Evolutionary conservation across 2,113 vertebrate genomes (phyloP).

Genomic region (Charadrius vociferus): DNA sequence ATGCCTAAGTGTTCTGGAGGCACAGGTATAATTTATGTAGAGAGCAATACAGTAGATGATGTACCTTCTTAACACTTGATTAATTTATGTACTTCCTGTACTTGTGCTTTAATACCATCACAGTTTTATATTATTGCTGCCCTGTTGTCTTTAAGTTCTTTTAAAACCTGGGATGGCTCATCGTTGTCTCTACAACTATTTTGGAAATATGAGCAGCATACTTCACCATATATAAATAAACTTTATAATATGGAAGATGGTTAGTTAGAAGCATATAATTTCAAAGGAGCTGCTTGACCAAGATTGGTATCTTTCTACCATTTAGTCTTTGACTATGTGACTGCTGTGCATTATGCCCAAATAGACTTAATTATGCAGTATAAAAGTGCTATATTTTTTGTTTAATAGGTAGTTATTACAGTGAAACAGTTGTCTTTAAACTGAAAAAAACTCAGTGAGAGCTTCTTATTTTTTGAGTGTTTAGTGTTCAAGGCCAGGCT

Average conservation of each 20-base stretch:
- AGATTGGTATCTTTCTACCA: conserved; percentile 14
- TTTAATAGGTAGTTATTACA: conserved; percentile 4
- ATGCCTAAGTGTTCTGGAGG: not conserved
- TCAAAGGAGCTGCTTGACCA: conserved; percentile 40
- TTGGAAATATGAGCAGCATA: not conserved
- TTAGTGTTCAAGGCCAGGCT: too few relatives aligned
- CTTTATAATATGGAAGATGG: not conserved
- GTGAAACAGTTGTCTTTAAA: not conserved
- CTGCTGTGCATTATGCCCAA: conserved; percentile 1
- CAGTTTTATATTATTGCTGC: not conserved
- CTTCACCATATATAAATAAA: not conserved
- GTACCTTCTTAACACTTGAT: not conserved
- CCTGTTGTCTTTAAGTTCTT: not conserved
- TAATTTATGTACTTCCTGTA: not conserved
- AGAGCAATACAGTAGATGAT: not conserved
- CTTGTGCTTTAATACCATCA: not conserved
- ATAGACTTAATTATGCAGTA: conserved; percentile 40
- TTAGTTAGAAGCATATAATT: conserved; percentile 38
- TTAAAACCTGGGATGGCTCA: not conserved
- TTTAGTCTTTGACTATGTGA: not conserved
- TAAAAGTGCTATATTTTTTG: not conserved
- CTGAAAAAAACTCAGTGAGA: not conserved
- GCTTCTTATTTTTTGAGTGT: not conserved
- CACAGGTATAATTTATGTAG: not conserved
- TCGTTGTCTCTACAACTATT: not conserved